These are phyloP conservation scores for Cricetomys ansorgei DNA, from an alignment of 2,113 vertebrate species.

Conservation along the genomic window DNA sequence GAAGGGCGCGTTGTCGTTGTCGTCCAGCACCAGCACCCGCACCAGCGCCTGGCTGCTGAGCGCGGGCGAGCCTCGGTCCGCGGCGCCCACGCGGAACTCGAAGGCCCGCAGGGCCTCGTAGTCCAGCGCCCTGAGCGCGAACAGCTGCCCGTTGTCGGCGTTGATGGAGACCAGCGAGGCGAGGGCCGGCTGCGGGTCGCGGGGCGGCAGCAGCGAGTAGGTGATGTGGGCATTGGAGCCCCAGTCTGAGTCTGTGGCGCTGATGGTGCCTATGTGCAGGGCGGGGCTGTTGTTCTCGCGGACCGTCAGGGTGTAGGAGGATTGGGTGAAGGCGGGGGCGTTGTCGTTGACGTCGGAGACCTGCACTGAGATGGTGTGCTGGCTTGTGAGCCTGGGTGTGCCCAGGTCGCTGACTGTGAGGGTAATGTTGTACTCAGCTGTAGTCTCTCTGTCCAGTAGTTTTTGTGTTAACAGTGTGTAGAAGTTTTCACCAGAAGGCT, in stretches of 20 bases:
- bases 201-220: not conserved
- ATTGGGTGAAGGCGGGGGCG: constrained; percentile 46
- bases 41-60: not conserved
- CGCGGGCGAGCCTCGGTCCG: not conserved
- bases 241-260: not conserved
- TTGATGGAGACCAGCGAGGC: not conserved
- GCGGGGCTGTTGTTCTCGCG: not conserved
- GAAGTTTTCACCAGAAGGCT: constrained; percentile 75
- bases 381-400: constrained; percentile 33
- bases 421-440: not conserved
- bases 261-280: not conserved
- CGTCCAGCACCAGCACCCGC: not conserved
- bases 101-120: not conserved
- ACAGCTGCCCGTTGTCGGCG: not conserved
- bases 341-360: constrained; percentile 87
- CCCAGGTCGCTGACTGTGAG: constrained; percentile 82
- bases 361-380: constrained; percentile 62
- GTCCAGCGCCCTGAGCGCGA: not conserved
- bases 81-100: not conserved
- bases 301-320: not conserved
- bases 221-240: not conserved
- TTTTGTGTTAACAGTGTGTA: constrained; percentile 75
- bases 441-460: constrained; percentile 15
- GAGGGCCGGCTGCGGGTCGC: not conserved
- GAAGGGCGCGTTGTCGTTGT: not conserved